Conservation (phyloP, 2,113 vertebrate species). For the Archilochus colubris region DNA sequence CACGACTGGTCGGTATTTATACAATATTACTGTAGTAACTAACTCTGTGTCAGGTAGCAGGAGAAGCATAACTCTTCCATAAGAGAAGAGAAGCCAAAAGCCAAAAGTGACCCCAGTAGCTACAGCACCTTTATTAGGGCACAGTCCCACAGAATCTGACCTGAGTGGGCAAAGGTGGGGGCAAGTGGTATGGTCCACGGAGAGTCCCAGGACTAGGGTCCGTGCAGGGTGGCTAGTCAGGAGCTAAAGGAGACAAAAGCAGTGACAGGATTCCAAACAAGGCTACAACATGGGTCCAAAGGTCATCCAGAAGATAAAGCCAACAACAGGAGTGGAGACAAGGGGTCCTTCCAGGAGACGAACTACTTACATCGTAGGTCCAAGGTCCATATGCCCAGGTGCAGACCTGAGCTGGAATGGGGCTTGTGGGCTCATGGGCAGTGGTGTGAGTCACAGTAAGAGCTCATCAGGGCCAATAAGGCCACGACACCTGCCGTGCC, state of each 20-base stretch:
- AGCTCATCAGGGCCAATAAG: not conserved
- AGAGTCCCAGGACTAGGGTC: not conserved
- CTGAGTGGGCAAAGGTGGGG: not conserved
- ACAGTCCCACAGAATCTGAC: not conserved
- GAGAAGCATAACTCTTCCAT: not conserved
- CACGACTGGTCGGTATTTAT: not conserved
- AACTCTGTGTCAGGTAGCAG: not conserved
- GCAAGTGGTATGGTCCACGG: not conserved
- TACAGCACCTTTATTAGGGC: not conserved
- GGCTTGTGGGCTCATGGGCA: not conserved
- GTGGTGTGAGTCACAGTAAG: not conserved
- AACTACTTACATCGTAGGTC: not conserved
- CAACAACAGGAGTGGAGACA: not conserved
- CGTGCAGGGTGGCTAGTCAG: not conserved
- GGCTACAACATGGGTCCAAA: not conserved
- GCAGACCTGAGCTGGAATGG: not conserved
- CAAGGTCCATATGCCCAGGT: not conserved
- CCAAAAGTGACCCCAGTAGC: not conserved
- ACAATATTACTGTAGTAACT: not conserved
- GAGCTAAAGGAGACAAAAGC: not conserved
- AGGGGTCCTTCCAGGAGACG: not conserved
- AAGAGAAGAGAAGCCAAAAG: not conserved
- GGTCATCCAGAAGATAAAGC: not conserved
- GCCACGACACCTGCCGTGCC: rapidly evolving
- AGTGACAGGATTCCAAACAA: not conserved